Base-by-base conservation (phyloP, 1,140 invertebrate genomes). In the Drosophila sulfurigaster region DNA sequence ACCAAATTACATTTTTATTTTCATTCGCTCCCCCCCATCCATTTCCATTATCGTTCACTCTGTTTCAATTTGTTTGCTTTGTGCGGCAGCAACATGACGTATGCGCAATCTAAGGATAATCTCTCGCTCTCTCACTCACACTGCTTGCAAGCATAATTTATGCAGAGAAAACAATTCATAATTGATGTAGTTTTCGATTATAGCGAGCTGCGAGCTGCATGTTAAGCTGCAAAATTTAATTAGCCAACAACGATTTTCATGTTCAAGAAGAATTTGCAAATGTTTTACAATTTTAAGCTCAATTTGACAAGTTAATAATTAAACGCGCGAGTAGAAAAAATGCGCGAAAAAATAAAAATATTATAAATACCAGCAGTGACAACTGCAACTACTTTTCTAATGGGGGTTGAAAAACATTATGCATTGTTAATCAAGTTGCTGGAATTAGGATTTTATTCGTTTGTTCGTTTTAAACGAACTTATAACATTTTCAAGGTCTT, bases 1-100 rank as follows among this genome's bases (percentile, higher is more conserved):
- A 25, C 30, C 35, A 32, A 52, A 69, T 69, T 45, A 69, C 35
- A 60, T 60, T 52, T 69, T 60, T 38, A 60, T 69, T 69, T 69
- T 68, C 20, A 49, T 51, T 60, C 32, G 20, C 2, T 5, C 43
- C 7, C 28, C 28, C 51, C 1, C 3, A 1, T 32, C n/a, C 28
- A 15, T 20, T 10, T 35, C 46, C 25, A 25, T 16, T 15, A 16
- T 20, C 13, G 5, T 15, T 46, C 28, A 5, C 6, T 25, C 20
- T 4, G 3, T 43, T 58, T 57, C 16, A 10, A 20, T 41, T 41
- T 43, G 10, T 57, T 43, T 49, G 25, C 25, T 56, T 28, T 49
- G 41, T 49, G 52, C 11, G 13, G 15, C 15, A 13, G 35, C 35
- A 48, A 20, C 20, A 11, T 56, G 68, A 30, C 59, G 67, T 63